Conservation (phyloP, 2,113 vertebrate genomes). For the Macquaria ambigua region DNA sequence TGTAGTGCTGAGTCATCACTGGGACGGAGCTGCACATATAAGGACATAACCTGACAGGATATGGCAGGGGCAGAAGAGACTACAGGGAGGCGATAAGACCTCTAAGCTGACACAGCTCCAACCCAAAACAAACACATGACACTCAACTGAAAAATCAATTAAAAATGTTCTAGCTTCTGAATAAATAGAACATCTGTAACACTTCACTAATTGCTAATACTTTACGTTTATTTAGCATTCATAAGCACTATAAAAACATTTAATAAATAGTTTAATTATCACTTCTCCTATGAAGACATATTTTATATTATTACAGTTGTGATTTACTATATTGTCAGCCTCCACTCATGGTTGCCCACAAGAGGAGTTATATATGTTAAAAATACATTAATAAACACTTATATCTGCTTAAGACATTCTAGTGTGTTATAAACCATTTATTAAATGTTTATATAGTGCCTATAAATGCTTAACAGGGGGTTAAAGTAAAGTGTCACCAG, state of each 20-base stretch:
- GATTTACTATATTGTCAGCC: not conserved
- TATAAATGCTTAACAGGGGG: not conserved
- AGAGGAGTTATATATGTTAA: not conserved
- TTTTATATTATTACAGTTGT: not conserved
- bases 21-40: not conserved
- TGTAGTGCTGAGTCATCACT: conserved; percentile 6
- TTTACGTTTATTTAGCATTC: too few relatives aligned
- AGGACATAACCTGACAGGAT: not conserved
- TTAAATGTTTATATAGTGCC: not conserved
- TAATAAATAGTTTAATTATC: too few relatives aligned
- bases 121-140: not conserved
- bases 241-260: too few relatives aligned
- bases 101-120: not conserved
- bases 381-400: not conserved
- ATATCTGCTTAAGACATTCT: too few relatives aligned
- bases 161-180: not conserved
- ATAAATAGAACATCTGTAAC: too few relatives aligned
- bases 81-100: not conserved
- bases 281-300: too few relatives aligned
- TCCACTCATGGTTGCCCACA: not conserved
- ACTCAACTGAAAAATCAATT: not conserved
- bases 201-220: too few relatives aligned
- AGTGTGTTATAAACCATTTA: not conserved
- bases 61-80: too few relatives aligned
- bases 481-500: not conserved